Evolutionary conservation across 2,113 vertebrate genomes (phyloP), one percentile per base, ranked within the genome.

Genomic region (Cyrtonyx montezumae): DNA sequence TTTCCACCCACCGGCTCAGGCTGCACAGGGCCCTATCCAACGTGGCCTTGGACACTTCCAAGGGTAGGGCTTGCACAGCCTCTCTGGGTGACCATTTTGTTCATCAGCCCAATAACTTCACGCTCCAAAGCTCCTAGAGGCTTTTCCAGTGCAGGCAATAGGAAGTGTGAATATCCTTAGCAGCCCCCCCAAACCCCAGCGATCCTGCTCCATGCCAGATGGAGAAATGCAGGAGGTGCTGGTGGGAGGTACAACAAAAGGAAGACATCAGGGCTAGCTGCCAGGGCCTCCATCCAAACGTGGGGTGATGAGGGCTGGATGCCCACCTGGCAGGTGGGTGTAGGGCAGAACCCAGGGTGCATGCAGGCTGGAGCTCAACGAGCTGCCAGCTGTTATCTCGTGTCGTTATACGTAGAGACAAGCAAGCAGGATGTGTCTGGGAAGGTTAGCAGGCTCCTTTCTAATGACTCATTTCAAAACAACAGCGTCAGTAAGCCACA

Each of bases 391-490:
- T 77, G 42, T 42, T 61, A 48, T 49, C 56, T 28, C 6, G 6
- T 61, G 49, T 61, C 10, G 0, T 66, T 45, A 6, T n/a, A 2
- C 51, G 71, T 23, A 73, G 73, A 91, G 69, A 90, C 51, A 56
- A 56, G 45, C 75, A 73, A 21, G 22, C 53, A 17, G 74, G 74
- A 75, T 78, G 51, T 6, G 12, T 8, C 66, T 95, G 79, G 65
- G 69, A 81, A 62, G 36, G 59, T 34, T 69, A 84, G 83, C 76
- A 67, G 48, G 46, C 65, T 85, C 83, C 61, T 67, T 80, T 91
- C 91, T 51, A 37, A 40, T 90, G 85, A 96, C 88, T 95, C 92
- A 91, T 86, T 90, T 59, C 48, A 73, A 70, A 59, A 90, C 76
- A 91, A 86, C 77, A 75, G 77, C 86, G 78, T 91, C 61, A 70